Evolutionary conservation across 2,113 vertebrate species (phyloP).

Genomic region (Notarius quadriscutis): DNA sequence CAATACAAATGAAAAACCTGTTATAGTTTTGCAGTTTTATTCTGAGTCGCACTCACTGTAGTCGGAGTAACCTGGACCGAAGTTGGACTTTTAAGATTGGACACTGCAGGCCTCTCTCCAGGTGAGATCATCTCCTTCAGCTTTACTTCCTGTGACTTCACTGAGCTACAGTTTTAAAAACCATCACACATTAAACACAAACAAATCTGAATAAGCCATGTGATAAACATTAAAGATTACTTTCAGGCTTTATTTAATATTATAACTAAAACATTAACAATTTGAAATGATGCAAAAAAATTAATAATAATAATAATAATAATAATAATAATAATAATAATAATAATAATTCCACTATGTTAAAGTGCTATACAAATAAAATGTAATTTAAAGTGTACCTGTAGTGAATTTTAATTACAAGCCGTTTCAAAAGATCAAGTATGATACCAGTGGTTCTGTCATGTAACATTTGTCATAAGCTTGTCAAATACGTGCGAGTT

Average conservation of each 20-base stretch:
- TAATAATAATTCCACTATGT: neutral
- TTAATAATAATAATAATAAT: neutral
- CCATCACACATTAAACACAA: neutral
- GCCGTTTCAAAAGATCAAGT: no score
- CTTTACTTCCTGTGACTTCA: constrained; percentile 47
- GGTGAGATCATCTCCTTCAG: constrained; percentile 43
- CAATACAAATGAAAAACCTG: neutral
- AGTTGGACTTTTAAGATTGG: constrained; percentile 9
- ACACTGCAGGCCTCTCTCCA: constrained; percentile 32
- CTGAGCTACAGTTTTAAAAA: neutral
- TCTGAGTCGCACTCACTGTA: constrained; percentile 27
- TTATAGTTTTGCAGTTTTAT: neutral
- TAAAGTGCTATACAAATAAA: neutral
- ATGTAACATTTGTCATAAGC: no score
- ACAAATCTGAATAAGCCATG: neutral
- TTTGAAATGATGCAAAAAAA: neutral
- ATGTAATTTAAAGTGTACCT: no score
- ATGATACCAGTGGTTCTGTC: no score
- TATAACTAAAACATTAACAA: neutral
- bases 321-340: neutral
- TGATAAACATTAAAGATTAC: neutral
- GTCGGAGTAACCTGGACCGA: constrained; percentile 14
- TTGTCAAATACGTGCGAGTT: no score
- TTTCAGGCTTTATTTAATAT: neutral
- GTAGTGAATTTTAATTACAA: no score